phyloP scores from a whole-genome alignment of 2,113 vertebrate species.

The Camelus bactrianus region DNA sequence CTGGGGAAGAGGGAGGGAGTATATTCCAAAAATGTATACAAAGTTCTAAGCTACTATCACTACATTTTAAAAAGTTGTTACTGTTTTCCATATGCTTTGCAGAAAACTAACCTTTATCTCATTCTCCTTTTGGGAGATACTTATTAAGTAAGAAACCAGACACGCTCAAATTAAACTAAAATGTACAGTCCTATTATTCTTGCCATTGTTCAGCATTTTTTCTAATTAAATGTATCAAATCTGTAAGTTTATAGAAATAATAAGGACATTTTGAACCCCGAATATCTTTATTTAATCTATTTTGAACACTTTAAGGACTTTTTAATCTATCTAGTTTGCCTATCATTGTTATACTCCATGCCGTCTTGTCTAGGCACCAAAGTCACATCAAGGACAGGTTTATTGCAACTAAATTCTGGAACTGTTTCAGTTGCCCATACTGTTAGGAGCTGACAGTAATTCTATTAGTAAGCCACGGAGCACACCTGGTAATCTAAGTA shows the following conservation, averaged over 20 bases:
- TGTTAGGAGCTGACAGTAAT: not conserved
- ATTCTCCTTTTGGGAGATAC: not conserved
- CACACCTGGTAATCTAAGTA: too few species aligned
- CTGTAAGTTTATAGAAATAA: not conserved
- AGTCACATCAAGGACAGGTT: not conserved
- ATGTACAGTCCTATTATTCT: not conserved
- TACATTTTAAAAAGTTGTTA: not conserved
- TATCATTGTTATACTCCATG: not conserved
- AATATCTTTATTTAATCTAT: not conserved
- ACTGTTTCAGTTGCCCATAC: not conserved
- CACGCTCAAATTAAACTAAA: not conserved
- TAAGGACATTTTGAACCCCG: constrained; percentile 7
- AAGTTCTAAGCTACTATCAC: not conserved
- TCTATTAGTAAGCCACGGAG: not conserved
- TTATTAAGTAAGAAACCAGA: not conserved
- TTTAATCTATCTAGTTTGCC: not conserved
- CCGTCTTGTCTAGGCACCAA: not conserved
- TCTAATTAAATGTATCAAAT: not conserved
- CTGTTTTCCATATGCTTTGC: not conserved
- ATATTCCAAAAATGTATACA: not conserved
- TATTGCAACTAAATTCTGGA: not conserved
- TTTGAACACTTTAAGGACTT: not conserved
- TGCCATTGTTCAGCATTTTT: not conserved
- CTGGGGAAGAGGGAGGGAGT: too few species aligned
- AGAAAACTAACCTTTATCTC: not conserved